Conservation (phyloP, 2,888 invertebrate genomes). For the Phyllotreta striolata region DNA sequence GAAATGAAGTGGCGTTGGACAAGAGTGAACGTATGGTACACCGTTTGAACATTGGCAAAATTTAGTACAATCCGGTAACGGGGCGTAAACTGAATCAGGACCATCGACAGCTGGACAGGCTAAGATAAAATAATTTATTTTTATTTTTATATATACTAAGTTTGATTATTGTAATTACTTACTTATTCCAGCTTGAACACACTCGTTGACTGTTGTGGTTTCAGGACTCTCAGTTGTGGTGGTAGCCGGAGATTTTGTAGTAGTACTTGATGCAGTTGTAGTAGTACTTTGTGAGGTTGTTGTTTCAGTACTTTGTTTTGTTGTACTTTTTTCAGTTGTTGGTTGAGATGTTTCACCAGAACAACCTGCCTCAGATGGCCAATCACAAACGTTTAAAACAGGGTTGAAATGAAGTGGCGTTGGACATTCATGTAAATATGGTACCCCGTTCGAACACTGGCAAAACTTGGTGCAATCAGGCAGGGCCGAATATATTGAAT, state of each 20-base stretch:
- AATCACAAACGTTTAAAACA: conserved; percentile 44
- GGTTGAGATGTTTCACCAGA: conserved; percentile 1
- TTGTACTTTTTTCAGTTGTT: conserved; percentile 1
- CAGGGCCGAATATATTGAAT: conserved; percentile 37
- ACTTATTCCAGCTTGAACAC: background rate
- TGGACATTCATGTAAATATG: conserved; percentile 44
- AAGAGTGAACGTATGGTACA: conserved; percentile 27
- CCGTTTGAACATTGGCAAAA: conserved; percentile 40
- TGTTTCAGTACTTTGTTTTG: conserved; percentile 1
- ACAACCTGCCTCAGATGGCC: conserved; percentile 42
- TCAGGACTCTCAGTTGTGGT: background rate
- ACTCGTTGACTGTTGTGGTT: background rate
- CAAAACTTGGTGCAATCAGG: conserved; percentile 42
- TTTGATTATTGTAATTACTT: no score
- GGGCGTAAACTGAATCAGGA: conserved; percentile 31
- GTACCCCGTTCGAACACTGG: conserved; percentile 44
- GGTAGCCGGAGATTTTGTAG: background rate
- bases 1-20: conserved; percentile 36
- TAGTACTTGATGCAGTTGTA: background rate
- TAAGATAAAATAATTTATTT: no score
- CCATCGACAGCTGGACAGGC: conserved; percentile 18
- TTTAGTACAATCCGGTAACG: conserved; percentile 31
- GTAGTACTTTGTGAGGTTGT: background rate
- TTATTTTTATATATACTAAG: background rate
- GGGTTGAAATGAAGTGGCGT: conserved; percentile 44